Evolutionary conservation across 2,888 invertebrate genomes (phyloP), one percentile per base, ranked within the genome.

Genomic region (Callinectes sapidus): DNA sequence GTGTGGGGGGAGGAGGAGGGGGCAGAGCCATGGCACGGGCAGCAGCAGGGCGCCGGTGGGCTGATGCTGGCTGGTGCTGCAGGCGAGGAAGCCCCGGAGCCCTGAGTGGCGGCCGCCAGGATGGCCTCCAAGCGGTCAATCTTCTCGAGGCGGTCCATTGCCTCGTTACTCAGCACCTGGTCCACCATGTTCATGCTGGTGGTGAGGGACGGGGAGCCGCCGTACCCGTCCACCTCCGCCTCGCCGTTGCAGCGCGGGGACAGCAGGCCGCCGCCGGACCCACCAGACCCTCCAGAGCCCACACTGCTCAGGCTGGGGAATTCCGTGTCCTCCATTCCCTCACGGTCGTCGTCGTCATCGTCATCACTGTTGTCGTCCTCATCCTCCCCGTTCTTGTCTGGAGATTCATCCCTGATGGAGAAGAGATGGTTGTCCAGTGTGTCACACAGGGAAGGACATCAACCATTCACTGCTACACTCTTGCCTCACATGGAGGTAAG

Each of bases 81-180:
- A 81, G 91, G 92, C 85, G 93, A 94, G 18, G 94, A 93, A 61
- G 87, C 35, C 54, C 91, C 94, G 42, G 92, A 94, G 86, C 90
- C 95, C 42, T 95, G 94, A 0, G 98, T 97, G 66, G 98, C 98
- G 55, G 97, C 97, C 90, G 98, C 97, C 94, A 98, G 96, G 95
- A 98, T 98, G 88, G 98, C 98, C 96, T 98, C 98, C 88, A 98
- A 96, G 95, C 97, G 97, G 95, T 98, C 98, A 94, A 98, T 98
- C 95, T 97, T 98, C 95, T 98, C 98, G 71, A 98, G 96, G 95
- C 97, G 97, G 95, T 98, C 98, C 97, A 98, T 98, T 95, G 97
- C 97, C 94, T 97, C 97, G 95, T 98, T 97, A 93, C 97, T 97
- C 92, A 98, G 96, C 66, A 94, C 95, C 90, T 93, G 93, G 23